These are phyloP conservation scores for Mythimna ferrago DNA, from an alignment of 2,888 invertebrate genomes.

Conservation along the genomic window DNA sequence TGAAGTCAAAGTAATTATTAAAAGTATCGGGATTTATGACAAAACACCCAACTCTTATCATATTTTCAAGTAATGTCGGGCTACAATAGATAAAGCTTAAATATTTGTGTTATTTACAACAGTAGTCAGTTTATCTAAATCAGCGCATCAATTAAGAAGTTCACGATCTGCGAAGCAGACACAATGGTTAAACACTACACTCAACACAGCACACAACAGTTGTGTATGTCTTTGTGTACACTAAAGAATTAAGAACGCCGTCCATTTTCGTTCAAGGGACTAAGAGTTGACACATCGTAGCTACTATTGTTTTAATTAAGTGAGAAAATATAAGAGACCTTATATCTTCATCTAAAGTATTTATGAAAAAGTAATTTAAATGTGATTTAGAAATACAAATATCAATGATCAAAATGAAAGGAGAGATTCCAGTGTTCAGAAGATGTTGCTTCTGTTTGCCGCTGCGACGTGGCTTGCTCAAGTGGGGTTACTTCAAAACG, in stretches of 20 bases:
- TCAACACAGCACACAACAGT: too few relatives aligned
- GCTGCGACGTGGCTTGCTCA: constrained; percentile 73
- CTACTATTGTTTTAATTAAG: too few relatives aligned
- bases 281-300: neutral
- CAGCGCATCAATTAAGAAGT: constrained; percentile 6
- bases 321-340: too few relatives aligned
- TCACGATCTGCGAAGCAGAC: constrained; percentile 8
- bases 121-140: constrained; percentile 16
- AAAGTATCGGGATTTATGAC: neutral
- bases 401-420: constrained; percentile 17
- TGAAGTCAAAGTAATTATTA: neutral
- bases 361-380: too few relatives aligned
- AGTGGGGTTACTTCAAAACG: constrained; percentile 71
- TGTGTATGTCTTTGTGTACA: too few relatives aligned
- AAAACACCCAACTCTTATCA: constrained; percentile 18
- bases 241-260: too few relatives aligned
- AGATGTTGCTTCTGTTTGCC: constrained; percentile 76
- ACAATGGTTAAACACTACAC: constrained; percentile 4
- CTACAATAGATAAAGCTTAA: neutral
- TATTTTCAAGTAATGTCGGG: neutral
- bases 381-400: neutral
- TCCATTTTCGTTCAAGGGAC: neutral
- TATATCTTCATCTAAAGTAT: neutral
- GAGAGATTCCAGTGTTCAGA: constrained; percentile 68
- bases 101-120: neutral